Evolutionary conservation across 64 coral and sea anemone genomes (phyloP).

Genomic region (Hydrozoanthus tunicans): DNA sequence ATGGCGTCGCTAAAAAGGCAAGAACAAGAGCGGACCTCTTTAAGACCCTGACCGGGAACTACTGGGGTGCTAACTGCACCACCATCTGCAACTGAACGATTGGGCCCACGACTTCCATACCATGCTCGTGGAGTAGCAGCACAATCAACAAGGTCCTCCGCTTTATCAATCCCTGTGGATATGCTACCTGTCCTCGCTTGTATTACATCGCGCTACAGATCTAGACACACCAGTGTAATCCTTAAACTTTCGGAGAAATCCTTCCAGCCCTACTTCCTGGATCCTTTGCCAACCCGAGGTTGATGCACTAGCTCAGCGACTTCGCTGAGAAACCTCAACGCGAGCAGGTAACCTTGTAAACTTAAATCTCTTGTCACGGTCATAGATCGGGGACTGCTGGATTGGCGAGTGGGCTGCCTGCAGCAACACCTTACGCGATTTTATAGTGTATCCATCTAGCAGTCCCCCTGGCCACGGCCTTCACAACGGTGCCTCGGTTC

Average conservation of each 20-base stretch:
- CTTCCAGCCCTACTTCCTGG: background rate
- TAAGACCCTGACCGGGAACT: background rate
- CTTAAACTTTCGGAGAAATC: constrained; percentile 21
- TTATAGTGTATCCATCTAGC: background rate
- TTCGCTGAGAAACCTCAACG: background rate
- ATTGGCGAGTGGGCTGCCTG: background rate
- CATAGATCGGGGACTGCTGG: background rate
- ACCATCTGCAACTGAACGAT: constrained; percentile 7
- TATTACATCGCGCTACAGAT: background rate
- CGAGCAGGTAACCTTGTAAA: background rate
- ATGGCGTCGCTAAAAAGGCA: background rate
- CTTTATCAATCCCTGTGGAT: background rate
- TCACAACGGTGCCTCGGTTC: background rate
- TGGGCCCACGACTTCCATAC: background rate
- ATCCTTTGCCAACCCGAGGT: background rate
- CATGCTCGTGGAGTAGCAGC: background rate
- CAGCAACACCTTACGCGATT: background rate
- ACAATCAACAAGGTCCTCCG: background rate
- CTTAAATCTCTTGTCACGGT: background rate
- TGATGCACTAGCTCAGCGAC: constrained; percentile 14
- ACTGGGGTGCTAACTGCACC: background rate
- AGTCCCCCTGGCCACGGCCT: background rate
- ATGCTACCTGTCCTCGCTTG: background rate
- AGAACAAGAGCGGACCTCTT: constrained; percentile 14
- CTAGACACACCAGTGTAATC: background rate